Conservation (phyloP, 2,888 invertebrate genomes). For the Cerceris ruficornis region DNA sequence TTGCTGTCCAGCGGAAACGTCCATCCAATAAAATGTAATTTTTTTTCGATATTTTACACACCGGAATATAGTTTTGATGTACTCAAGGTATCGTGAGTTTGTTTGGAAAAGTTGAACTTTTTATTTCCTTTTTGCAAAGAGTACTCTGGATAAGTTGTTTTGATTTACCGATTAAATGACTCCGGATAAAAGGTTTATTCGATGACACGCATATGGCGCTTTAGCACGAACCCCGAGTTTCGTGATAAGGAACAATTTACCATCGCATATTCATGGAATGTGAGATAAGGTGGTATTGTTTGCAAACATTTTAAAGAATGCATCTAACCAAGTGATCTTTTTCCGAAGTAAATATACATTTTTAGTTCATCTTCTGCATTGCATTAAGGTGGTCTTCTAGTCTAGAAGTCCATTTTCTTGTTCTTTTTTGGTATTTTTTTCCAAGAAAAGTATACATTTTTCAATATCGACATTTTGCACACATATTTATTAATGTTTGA, state of each 20-base stretch:
- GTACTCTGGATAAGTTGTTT: background rate
- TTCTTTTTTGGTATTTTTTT: no score
- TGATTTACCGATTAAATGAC: background rate
- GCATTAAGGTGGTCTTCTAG: no score
- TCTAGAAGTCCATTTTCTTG: no score
- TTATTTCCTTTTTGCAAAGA: background rate
- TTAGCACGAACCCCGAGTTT: background rate
- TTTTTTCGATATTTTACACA: background rate
- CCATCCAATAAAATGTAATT: no score
- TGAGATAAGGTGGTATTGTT: background rate
- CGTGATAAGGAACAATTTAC: background rate
- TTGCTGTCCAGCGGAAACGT: no score
- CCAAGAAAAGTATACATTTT: no score
- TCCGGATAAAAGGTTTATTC: background rate
- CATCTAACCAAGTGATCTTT: background rate
- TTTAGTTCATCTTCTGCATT: no score
- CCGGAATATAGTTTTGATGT: background rate
- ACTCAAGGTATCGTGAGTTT: background rate
- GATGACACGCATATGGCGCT: background rate
- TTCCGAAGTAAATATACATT: no score
- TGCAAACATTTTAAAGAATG: background rate
- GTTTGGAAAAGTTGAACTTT: background rate
- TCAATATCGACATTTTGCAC: no score
- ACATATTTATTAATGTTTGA: no score
- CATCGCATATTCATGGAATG: background rate